Percentiles rank a stretch among this genome's conserved stretches.
Conservation (phyloP, 2,888 invertebrate species). For the Steinernema scapterisci region DNA sequence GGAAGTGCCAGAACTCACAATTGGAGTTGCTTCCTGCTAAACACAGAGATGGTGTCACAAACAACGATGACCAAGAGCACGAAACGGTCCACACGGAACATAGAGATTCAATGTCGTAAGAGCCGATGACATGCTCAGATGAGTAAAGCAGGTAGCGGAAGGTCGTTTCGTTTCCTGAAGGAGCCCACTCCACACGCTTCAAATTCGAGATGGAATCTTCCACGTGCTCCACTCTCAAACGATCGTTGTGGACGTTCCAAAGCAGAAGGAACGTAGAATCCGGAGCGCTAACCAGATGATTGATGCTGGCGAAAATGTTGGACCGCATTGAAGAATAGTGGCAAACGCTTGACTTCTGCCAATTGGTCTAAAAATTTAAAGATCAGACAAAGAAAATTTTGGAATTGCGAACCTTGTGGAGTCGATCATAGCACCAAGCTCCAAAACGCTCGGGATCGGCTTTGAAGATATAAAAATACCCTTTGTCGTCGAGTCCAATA, state of each 20-base stretch:
- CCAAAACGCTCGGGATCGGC: constrained; percentile 35
- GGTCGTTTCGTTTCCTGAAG: constrained; percentile 15
- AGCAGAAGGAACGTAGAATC: constrained; percentile 4
- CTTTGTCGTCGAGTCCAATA: constrained; percentile 32
- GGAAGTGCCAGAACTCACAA: constrained; percentile 32
- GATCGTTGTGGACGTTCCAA: constrained; percentile 32
- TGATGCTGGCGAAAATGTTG: constrained; percentile 42
- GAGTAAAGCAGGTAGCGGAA: constrained; percentile 9
- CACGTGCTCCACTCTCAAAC: constrained; percentile 15
- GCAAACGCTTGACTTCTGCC: constrained; percentile 40
- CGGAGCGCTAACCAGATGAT: neutral
- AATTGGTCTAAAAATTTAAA: constrained; percentile 31
- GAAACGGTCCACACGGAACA: constrained; percentile 10
- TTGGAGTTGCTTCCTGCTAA: constrained; percentile 28
- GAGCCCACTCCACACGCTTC: constrained; percentile 35
- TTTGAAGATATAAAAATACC: constrained; percentile 34
- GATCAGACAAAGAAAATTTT: neutral
- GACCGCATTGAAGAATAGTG: constrained; percentile 38
- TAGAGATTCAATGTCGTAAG: constrained; percentile 23
- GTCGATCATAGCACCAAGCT: constrained; percentile 36
- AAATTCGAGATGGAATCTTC: constrained; percentile 38
- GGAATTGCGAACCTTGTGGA: neutral
- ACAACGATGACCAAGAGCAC: neutral
- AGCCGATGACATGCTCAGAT: neutral
- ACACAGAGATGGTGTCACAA: constrained; percentile 22